phyloP scores from a whole-genome alignment of 2,888 invertebrate species.

The Hermaeophaga mercurialis region DNA sequence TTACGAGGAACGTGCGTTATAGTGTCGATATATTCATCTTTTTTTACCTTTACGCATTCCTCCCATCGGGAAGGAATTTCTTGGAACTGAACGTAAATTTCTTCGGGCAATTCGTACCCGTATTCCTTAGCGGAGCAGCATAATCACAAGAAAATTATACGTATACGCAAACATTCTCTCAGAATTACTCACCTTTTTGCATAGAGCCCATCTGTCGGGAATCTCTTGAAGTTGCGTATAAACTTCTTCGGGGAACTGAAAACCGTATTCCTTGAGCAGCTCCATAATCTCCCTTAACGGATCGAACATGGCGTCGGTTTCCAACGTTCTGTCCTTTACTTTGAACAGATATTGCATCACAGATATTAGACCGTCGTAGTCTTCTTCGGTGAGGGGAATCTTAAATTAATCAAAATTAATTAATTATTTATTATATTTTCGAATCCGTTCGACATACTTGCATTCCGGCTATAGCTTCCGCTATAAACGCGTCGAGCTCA shows the following conservation, averaged over 20 bases:
- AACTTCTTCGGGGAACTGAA: constrained; percentile 81
- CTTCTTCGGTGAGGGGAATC: constrained; percentile 75
- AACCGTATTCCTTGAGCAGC: constrained; percentile 80
- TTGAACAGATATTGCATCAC: constrained; percentile 82
- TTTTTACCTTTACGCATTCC: constrained; percentile 72
- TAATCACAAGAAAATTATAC: constrained; percentile 58
- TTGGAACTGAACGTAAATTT: constrained; percentile 73
- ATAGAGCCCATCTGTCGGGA: constrained; percentile 85
- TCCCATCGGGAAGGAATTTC: constrained; percentile 89
- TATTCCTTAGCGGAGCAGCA: constrained; percentile 83
- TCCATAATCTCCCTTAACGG: constrained; percentile 86
- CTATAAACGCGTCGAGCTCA: constrained; percentile 79
- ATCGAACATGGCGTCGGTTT: constrained; percentile 89
- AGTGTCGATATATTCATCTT: neutral
- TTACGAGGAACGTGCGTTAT: no score
- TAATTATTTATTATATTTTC: neutral
- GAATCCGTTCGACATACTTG: constrained; percentile 54
- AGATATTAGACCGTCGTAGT: constrained; percentile 81
- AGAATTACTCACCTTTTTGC: constrained; percentile 78
- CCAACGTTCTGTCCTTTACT: constrained; percentile 76
- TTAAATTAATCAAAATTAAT: neutral
- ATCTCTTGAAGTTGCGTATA: constrained; percentile 77
- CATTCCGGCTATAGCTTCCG: constrained; percentile 73
- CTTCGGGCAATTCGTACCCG: constrained; percentile 85
- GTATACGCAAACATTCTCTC: no score